Base-by-base conservation (phyloP, 2,113 vertebrate genomes). In the Cyprinus carpio region DNA sequence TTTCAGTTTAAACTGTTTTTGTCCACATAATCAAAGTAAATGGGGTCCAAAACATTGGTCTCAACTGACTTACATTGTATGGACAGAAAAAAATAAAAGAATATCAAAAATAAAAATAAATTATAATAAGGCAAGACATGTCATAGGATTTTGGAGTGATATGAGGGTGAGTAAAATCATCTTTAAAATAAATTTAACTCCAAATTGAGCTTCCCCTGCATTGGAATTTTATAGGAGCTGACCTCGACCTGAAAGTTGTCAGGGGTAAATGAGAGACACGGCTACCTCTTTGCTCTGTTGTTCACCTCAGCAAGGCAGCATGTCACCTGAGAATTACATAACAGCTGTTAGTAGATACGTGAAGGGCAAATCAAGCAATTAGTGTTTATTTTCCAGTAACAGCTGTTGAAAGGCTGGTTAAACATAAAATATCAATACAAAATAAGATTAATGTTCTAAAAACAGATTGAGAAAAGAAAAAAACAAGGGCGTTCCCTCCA, bases 341-440 rank as follows among this genome's bases (percentile, higher is more conserved):
- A 84, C 71, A 51, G 75, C 81, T 83, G 62, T 69, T 87, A 85
- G 77, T 88, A 84, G 84, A 89, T 86, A 88, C 88, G 62, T 56
- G 86, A 81, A 75, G 60, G 56, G 31, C 58, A 69, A 80, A 90
- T 92, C 87, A 89, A 84, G 56, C 82, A 90, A 85, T 85, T 58
- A 40, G 76, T 51, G 25, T 84, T 75, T 75, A n/a, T 81, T 51
- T 23, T 9, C 37, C 82, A 76, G 54, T 85, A 37, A 2, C 69
- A 79, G 62, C 80, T 82, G 75, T 88, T 85, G 25, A 83, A 18
- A 67, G 81, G 88, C 85, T 81, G 65, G 84, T 84, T 77, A 84
- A 85, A 87, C 13, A 64, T 31, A 79, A 89, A 65, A 82, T 64
- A 65, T 65, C 71, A 23, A 34, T 84, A 74, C 85, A 89, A 81